Evolutionary conservation across 2,113 vertebrate species (phyloP).

Genomic region (Platysternon megacephalum): DNA sequence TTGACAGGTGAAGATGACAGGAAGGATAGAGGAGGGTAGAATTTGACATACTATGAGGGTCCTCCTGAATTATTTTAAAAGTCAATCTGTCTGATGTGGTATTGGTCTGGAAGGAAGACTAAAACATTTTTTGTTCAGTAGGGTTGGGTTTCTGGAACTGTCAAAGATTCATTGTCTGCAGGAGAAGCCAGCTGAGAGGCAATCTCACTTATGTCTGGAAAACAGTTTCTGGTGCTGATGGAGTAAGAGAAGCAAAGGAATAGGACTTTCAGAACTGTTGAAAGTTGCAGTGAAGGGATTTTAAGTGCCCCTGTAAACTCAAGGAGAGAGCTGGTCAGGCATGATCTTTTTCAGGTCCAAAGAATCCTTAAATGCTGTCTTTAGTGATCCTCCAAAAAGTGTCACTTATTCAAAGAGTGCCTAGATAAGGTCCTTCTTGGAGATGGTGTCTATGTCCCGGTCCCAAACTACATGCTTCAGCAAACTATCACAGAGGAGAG

Average conservation of each 20-base stretch:
- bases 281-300: neutral
- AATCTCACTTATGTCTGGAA: neutral
- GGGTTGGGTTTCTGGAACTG: neutral
- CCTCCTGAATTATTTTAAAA: neutral
- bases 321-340: neutral
- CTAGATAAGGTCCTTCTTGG: neutral
- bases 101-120: neutral
- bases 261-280: neutral
- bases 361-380: neutral
- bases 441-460: neutral
- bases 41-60: neutral
- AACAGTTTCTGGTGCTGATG: neutral
- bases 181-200: neutral
- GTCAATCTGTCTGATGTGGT: neutral
- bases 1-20: neutral
- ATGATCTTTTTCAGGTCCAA: neutral
- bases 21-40: neutral
- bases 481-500: neutral
- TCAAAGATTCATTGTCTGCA: neutral
- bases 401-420: neutral
- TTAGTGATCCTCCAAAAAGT: neutral
- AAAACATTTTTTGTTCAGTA: neutral
- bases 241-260: neutral
- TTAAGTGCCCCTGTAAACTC: neutral
- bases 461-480: neutral